These are phyloP conservation scores for Drosophila seguyi DNA, from an alignment of 1,140 invertebrate genomes.

Conservation along the genomic window DNA sequence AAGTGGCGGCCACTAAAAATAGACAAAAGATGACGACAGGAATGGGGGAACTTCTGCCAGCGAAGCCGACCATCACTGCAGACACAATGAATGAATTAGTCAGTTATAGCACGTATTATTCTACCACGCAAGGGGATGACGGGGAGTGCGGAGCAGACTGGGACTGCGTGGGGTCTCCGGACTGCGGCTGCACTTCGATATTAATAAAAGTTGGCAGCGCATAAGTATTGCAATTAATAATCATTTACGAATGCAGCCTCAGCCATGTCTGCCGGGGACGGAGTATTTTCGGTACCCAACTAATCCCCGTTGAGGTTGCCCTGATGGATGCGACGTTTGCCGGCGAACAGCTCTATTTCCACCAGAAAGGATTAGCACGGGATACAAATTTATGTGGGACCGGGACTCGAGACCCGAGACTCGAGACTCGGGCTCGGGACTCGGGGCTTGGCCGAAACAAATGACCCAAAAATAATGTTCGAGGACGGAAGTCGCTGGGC, in stretches of 20 bases:
- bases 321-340: slow-evolving; percentile 58
- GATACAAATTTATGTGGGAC: slow-evolving; percentile 64
- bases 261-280: slow-evolving; percentile 41
- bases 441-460: slow-evolving; percentile 49
- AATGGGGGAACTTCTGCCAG: slow-evolving; percentile 2
- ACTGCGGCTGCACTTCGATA: slow-evolving; percentile 44
- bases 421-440: too few species aligned
- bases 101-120: slow-evolving; percentile 73
- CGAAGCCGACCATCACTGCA: slow-evolving; percentile 22
- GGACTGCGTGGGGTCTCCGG: slow-evolving; percentile 56
- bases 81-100: slow-evolving; percentile 71
- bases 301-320: slow-evolving; percentile 64
- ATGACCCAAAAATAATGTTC: slow-evolving; percentile 63
- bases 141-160: background rate
- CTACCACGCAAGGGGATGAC: background rate
- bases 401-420: slow-evolving; percentile 24
- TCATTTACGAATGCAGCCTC: slow-evolving; percentile 65
- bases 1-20: slow-evolving; percentile 74
- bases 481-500: slow-evolving; percentile 58
- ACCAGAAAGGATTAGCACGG: slow-evolving; percentile 72
- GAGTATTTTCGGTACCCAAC: slow-evolving; percentile 50
- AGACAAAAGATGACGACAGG: slow-evolving; percentile 50
- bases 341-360: slow-evolving; percentile 62
- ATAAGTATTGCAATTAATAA: slow-evolving; percentile 78
- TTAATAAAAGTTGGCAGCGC: slow-evolving; percentile 43